These are phyloP conservation scores for Sprattus sprattus DNA, from an alignment of 2,113 vertebrate species.

Conservation along the genomic window DNA sequence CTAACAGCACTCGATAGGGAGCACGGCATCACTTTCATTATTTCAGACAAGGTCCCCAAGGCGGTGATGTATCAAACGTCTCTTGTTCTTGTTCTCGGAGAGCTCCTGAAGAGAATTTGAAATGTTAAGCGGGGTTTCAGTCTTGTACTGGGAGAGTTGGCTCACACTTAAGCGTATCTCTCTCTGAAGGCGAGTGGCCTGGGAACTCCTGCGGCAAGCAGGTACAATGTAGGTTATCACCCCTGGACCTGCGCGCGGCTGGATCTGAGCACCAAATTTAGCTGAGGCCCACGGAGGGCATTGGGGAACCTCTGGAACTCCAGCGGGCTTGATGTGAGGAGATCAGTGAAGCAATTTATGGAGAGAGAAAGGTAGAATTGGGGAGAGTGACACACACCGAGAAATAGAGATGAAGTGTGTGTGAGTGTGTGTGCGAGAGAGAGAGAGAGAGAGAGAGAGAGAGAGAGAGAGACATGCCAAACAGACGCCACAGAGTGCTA, in stretches of 20 bases:
- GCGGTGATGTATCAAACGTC: conserved; percentile 33
- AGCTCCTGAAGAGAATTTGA: conserved; percentile 22
- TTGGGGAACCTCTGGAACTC: conserved; percentile 33
- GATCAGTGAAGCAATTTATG: conserved; percentile 64
- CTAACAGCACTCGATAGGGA: conserved; percentile 23
- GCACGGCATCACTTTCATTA: conserved; percentile 27
- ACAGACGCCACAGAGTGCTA: neutral
- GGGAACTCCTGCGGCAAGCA: conserved; percentile 27
- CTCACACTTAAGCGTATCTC: neutral
- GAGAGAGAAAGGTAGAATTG: conserved; percentile 52
- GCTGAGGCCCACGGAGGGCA: conserved; percentile 30
- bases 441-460: conserved; percentile 21
- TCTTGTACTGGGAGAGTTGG: conserved; percentile 17
- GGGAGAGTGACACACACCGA: neutral
- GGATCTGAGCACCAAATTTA: conserved; percentile 25
- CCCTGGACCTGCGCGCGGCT: conserved; percentile 2
- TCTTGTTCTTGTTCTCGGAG: conserved; percentile 20
- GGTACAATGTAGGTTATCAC: conserved; percentile 38
- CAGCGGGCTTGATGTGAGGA: conserved; percentile 11
- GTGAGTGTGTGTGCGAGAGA: too few species aligned
- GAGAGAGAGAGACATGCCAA: conserved; percentile 12
- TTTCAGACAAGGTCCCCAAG: conserved; percentile 33
- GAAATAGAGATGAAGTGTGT: neutral
- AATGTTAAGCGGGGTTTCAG: conserved; percentile 38
- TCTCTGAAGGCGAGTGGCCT: conserved; percentile 29